phyloP scores from a whole-genome alignment of 1,140 invertebrate genomes.

The Panagrolaimus sp. region DNA sequence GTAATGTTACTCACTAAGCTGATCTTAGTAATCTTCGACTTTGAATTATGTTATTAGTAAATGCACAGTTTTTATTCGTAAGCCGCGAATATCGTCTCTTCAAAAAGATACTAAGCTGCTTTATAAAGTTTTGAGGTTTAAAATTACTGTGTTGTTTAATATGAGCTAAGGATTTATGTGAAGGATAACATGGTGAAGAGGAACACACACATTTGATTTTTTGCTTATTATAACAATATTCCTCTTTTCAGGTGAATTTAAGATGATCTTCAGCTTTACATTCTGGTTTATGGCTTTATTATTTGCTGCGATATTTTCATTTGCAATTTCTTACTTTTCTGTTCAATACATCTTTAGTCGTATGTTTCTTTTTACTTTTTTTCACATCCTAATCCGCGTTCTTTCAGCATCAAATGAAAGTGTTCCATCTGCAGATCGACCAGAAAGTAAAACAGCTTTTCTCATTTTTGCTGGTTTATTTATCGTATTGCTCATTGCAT shows the following conservation, averaged over 20 bases:
- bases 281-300: not conserved
- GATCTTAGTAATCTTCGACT: no score
- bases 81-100: no score
- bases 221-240: not conserved
- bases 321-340: not conserved
- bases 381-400: not conserved
- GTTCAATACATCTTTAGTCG: not conserved
- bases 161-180: no score
- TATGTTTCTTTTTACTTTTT: constrained; percentile 12
- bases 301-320: not conserved
- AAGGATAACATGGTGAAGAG: no score
- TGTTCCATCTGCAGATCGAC: not conserved
- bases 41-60: no score
- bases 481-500: not conserved
- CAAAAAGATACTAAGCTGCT: no score
- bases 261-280: not conserved
- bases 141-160: no score
- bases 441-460: not conserved
- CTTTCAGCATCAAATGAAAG: constrained; percentile 13
- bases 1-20: no score
- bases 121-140: no score
- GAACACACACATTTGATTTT: not conserved
- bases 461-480: constrained; percentile 6
- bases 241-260: not conserved
- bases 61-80: no score